Evolutionary conservation across 2,113 vertebrate species (phyloP).

Genomic region (Callocephalon fimbriatum): DNA sequence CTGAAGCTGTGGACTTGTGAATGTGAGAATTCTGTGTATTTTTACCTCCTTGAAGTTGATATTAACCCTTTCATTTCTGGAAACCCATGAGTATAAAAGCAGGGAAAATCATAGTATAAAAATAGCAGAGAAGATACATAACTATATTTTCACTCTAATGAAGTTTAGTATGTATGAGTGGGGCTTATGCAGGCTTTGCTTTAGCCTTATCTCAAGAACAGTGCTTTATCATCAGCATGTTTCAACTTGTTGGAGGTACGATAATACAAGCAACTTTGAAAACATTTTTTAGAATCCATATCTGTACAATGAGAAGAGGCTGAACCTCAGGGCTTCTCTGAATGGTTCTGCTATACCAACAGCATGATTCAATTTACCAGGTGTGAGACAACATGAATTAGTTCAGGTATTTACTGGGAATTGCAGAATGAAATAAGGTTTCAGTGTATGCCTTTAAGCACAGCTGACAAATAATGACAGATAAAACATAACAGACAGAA

Average conservation of each 20-base stretch:
- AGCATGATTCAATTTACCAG: background rate
- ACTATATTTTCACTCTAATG: background rate
- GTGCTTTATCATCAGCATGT: background rate
- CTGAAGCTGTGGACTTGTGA: background rate
- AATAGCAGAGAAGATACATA: background rate
- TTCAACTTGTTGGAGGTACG: background rate
- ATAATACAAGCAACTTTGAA: background rate
- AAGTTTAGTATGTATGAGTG: background rate
- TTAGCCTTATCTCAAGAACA: background rate
- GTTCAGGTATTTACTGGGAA: background rate
- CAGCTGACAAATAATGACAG: background rate
- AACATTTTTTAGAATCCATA: background rate
- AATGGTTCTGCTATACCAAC: background rate
- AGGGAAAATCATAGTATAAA: background rate
- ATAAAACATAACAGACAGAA: background rate
- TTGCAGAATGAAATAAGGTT: background rate
- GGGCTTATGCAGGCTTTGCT: background rate
- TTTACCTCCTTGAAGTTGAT: background rate
- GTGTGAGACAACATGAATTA: background rate
- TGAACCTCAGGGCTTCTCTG: background rate
- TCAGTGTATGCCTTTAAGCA: background rate
- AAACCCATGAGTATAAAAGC: background rate
- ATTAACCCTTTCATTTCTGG: background rate
- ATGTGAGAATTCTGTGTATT: background rate
- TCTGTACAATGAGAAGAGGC: background rate